Conservation (phyloP, 2,797 vertebrate genomes). For the Sebastes alutus region DNA sequence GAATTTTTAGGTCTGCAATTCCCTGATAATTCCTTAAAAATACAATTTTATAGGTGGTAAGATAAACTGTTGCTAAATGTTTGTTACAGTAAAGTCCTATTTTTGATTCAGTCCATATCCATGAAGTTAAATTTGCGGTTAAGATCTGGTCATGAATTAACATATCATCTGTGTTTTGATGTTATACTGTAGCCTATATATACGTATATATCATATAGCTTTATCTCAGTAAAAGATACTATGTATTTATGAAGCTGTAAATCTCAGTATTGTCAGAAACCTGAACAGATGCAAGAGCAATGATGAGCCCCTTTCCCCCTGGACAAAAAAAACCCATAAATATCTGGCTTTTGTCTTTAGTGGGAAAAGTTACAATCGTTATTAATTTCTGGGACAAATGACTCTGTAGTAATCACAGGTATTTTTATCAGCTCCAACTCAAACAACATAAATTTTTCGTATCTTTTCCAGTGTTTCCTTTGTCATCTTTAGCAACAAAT, state of each 20-base stretch:
- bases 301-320: no score
- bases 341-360: no score
- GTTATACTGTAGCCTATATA: neutral
- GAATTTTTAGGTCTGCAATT: neutral
- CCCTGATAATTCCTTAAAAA: neutral
- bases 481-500: no score
- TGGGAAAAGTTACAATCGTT: no score
- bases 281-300: neutral
- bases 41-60: neutral
- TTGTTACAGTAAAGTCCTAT: neutral
- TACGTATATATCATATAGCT: no score
- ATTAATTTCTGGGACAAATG: no score
- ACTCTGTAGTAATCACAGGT: no score
- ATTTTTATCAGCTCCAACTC: no score
- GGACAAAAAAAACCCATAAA: no score
- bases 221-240: no score
- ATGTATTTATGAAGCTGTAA: neutral
- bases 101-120: neutral
- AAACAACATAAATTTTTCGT: no score
- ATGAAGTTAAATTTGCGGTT: neutral
- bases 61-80: neutral
- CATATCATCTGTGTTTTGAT: neutral
- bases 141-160: neutral
- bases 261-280: neutral
- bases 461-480: no score